Evolutionary conservation across 2,797 vertebrate species (phyloP).

Genomic region (Simalia tracyae): DNA sequence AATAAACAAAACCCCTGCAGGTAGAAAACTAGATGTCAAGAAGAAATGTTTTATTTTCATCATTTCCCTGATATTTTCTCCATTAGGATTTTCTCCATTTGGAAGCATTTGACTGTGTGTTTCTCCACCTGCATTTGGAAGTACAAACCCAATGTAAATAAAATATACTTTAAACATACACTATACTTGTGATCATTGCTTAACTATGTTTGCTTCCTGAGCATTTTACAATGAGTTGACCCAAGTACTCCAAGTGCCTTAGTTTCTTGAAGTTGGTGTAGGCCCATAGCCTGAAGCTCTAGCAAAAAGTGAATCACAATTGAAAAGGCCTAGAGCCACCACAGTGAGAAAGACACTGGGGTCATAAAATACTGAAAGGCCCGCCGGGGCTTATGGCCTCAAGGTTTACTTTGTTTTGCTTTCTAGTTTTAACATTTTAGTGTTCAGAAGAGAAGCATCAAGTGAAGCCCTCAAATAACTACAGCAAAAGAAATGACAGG

Average conservation of each 20-base stretch:
- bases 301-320: neutral
- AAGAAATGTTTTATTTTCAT: neutral
- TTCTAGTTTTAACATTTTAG: neutral
- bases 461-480: neutral
- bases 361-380: neutral
- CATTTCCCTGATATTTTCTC: neutral
- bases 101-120: neutral
- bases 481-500: neutral
- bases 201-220: neutral
- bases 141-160: neutral
- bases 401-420: neutral
- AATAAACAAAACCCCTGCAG: neutral
- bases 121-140: neutral
- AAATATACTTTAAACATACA: neutral
- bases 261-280: neutral
- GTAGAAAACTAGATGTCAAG: neutral
- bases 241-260: neutral
- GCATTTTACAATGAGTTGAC: neutral
- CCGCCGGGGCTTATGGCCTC: neutral
- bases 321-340: neutral
- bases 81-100: neutral
- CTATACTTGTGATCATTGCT: neutral
- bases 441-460: neutral
- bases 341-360: neutral
- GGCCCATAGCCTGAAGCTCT: neutral